phyloP scores from a whole-genome alignment of 2,113 vertebrate genomes.

The Microcebus murinus region DNA sequence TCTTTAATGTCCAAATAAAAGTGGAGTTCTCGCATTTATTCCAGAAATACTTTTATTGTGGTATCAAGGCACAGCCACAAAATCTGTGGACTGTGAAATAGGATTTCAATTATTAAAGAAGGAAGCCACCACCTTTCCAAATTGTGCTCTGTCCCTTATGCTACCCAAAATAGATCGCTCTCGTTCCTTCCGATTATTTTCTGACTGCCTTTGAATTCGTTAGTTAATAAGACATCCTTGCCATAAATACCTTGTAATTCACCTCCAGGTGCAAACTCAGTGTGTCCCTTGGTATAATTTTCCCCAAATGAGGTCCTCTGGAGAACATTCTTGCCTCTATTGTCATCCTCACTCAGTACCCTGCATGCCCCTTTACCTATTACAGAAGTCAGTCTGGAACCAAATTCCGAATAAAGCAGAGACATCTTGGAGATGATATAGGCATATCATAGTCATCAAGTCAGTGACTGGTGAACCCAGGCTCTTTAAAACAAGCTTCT shows the following conservation, averaged over 20 bases:
- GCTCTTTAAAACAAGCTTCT: neutral
- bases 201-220: constrained; percentile 63
- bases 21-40: constrained; percentile 20
- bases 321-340: neutral
- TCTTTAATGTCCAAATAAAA: neutral
- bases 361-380: neutral
- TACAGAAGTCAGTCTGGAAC: neutral
- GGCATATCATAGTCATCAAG: neutral
- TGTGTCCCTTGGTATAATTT: neutral
- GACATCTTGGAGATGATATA: neutral
- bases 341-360: neutral
- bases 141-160: constrained; percentile 55
- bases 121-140: constrained; percentile 62
- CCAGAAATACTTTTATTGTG: constrained; percentile 1
- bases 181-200: constrained; percentile 44
- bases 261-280: neutral
- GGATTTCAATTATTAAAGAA: constrained; percentile 82
- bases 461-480: neutral
- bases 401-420: neutral
- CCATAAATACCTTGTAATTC: constrained; percentile 73
- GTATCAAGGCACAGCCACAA: neutral
- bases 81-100: constrained; percentile 82
- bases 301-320: neutral
- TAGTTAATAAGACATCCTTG: constrained; percentile 78
- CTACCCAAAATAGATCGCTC: constrained; percentile 69